These are phyloP conservation scores for Argyrosomus japonicus DNA, from an alignment of 2,113 vertebrate genomes.

Conservation along the genomic window DNA sequence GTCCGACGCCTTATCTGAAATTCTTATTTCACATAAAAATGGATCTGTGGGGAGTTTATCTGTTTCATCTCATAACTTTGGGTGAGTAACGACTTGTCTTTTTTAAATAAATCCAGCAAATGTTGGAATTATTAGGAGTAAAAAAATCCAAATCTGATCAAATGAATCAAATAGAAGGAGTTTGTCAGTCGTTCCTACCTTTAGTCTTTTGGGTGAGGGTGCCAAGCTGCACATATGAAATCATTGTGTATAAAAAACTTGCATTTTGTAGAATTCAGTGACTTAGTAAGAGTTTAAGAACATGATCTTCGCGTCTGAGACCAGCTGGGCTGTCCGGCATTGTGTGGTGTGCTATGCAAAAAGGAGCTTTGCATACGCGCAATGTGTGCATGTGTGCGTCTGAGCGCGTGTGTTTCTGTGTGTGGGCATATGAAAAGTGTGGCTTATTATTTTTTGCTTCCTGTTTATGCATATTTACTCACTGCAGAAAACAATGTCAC, in stretches of 20 bases:
- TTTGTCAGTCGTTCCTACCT: not conserved
- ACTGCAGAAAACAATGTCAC: not conserved
- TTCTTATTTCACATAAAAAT: slow-evolving; percentile 64
- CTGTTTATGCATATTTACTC: not conserved
- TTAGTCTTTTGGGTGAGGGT: not conserved
- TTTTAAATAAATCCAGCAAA: not conserved
- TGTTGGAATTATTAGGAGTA: not conserved
- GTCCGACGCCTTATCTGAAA: slow-evolving; percentile 43
- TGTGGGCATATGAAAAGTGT: not conserved
- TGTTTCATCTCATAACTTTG: slow-evolving; percentile 80
- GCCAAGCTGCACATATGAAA: too few species aligned
- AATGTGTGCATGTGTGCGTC: slow-evolving; percentile 1
- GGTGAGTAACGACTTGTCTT: slow-evolving; percentile 72
- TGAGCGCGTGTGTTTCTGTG: not conserved
- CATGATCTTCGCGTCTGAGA: not conserved
- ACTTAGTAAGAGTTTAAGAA: not conserved
- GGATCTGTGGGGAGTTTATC: slow-evolving; percentile 84
- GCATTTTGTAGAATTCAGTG: not conserved
- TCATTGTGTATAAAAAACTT: not conserved
- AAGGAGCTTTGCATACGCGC: not conserved
- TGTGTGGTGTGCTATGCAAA: not conserved
- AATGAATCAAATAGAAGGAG: not conserved
- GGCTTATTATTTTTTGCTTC: not conserved
- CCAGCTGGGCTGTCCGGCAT: not conserved
- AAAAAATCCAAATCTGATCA: not conserved